Percentiles rank a stretch among this genome's conserved stretches.
Evolutionary conservation across 1,140 invertebrate species (phyloP).

Genomic region (Ceratitis capitata): DNA sequence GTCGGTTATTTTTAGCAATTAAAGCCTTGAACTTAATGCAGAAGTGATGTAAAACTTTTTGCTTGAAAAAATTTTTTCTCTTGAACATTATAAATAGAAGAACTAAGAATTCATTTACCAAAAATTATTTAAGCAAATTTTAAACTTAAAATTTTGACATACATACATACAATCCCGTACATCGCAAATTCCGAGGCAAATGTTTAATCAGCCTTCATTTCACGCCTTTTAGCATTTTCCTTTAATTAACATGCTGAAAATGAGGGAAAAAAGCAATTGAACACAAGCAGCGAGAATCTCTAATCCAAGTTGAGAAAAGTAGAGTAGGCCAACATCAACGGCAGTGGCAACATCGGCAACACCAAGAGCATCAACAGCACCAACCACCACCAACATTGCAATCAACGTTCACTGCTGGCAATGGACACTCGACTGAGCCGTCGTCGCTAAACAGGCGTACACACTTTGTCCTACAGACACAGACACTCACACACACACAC

Average conservation of each 20-base stretch:
- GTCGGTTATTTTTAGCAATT: too few relatives aligned
- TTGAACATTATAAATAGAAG: too few relatives aligned
- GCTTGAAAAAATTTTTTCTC: too few relatives aligned
- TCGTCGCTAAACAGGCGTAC: neutral
- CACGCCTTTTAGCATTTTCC: neutral
- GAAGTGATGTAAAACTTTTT: too few relatives aligned
- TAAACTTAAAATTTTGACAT: too few relatives aligned
- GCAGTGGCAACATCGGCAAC: neutral
- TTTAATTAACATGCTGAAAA: constrained; percentile 11
- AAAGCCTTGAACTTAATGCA: too few relatives aligned
- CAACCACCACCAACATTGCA: neutral
- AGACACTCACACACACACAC: neutral
- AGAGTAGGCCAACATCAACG: constrained; percentile 32
- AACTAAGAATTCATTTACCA: too few relatives aligned
- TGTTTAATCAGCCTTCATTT: constrained; percentile 19
- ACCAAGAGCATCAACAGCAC: too few relatives aligned
- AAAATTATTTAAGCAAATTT: too few relatives aligned
- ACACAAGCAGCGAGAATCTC: neutral
- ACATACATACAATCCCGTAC: too few relatives aligned
- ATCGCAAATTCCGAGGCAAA: neutral
- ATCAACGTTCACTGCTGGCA: constrained; percentile 16
- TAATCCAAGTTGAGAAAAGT: constrained; percentile 31
- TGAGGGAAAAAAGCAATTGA: neutral
- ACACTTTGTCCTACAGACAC: neutral
- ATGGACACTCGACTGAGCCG: constrained; percentile 17